Percentiles rank a stretch among this genome's conserved stretches.
These are phyloP conservation scores for Chionis minor DNA, from an alignment of 2,113 vertebrate genomes.

Conservation along the genomic window DNA sequence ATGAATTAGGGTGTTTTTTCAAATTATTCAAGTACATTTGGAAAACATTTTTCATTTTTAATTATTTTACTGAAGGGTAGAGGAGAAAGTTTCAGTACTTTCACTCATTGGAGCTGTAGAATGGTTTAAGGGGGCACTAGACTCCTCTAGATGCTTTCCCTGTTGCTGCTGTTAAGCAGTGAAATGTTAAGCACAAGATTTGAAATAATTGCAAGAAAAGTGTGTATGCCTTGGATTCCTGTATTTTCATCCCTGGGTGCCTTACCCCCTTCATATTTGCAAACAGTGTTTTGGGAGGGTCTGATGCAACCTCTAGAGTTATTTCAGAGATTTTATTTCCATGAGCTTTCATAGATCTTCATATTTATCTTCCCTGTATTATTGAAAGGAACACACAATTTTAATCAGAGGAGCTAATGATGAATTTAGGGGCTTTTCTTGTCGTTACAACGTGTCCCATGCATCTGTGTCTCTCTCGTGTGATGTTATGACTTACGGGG, in stretches of 20 bases:
- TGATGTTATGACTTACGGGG: conserved; percentile 15
- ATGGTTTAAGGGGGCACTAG: not conserved
- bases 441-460: not conserved
- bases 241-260: not conserved
- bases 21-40: not conserved
- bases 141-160: not conserved
- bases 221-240: not conserved
- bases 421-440: not conserved
- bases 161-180: not conserved
- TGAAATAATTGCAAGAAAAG: not conserved
- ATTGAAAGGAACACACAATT: not conserved
- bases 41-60: not conserved
- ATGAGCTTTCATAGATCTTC: not conserved
- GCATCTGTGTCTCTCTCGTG: not conserved
- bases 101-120: not conserved
- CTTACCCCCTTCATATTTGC: not conserved
- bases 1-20: not conserved
- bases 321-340: not conserved
- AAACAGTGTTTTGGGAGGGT: not conserved
- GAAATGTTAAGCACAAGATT: not conserved
- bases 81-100: not conserved
- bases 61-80: not conserved
- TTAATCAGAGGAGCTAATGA: not conserved
- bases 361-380: not conserved
- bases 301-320: not conserved